Conservation (phyloP, 2,113 vertebrate species). For the Psilopogon haemacephalus region DNA sequence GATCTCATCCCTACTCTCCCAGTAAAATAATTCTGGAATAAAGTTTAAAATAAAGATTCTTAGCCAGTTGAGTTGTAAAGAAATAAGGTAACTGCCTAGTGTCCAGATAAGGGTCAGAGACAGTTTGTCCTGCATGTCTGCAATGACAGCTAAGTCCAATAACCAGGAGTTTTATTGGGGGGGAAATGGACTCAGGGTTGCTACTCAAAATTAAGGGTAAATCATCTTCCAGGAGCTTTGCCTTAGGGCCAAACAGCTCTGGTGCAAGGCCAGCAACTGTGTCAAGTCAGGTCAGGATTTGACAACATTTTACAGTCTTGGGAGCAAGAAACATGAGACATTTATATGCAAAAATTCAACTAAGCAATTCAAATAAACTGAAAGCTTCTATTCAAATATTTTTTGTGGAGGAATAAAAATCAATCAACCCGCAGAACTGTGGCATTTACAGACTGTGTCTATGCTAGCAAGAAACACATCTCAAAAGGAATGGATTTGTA, state of each 20-base stretch:
- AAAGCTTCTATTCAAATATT: not conserved
- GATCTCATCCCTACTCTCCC: not conserved
- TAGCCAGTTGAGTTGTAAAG: not conserved
- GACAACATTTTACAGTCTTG: not conserved
- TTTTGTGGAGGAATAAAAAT: not conserved
- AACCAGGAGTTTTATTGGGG: not conserved
- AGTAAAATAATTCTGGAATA: not conserved
- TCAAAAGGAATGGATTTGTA: not conserved
- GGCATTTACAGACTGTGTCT: not conserved
- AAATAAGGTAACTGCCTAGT: not conserved
- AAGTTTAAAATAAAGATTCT: not conserved
- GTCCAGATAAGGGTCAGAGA: not conserved
- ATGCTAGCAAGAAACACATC: not conserved
- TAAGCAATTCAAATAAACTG: not conserved
- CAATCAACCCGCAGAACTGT: not conserved
- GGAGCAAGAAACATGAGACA: not conserved
- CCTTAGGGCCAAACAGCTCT: not conserved
- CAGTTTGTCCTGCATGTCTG: fast-evolving
- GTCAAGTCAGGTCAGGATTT: not conserved
- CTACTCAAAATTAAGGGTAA: not conserved
- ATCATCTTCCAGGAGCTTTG: not conserved
- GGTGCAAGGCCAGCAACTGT: not conserved
- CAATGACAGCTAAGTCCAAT: not conserved
- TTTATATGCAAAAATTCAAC: not conserved
- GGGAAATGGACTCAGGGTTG: not conserved